These are phyloP conservation scores for Tachycineta bicolor DNA, from an alignment of 2,113 vertebrate genomes.

Conservation along the genomic window DNA sequence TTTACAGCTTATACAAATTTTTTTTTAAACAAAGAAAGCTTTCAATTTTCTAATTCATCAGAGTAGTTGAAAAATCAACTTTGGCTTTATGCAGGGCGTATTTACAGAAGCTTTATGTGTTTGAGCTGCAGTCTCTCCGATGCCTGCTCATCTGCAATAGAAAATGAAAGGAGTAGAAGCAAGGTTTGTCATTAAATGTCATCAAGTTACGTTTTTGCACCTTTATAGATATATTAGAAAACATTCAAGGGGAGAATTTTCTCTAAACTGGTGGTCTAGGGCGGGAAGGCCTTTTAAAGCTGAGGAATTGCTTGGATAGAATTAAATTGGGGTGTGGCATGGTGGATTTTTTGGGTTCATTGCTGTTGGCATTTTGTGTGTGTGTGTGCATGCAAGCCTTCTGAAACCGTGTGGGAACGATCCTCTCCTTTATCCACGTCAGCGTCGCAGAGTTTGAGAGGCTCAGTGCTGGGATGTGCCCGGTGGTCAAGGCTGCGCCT, in stretches of 20 bases:
- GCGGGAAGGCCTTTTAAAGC: not conserved
- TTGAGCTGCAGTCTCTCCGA: not conserved
- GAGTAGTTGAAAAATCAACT: not conserved
- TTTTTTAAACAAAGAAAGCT: not conserved
- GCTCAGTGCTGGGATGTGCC: not conserved
- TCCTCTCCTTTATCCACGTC: not conserved
- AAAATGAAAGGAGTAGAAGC: not conserved
- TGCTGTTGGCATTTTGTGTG: not conserved
- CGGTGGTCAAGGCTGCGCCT: no score
- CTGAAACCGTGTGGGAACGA: rapidly evolving
- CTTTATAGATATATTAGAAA: not conserved
- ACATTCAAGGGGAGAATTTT: not conserved
- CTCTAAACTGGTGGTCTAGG: not conserved
- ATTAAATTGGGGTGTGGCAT: not conserved
- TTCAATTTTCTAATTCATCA: not conserved
- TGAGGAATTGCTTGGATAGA: not conserved
- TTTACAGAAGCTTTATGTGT: not conserved
- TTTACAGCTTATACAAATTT: not conserved
- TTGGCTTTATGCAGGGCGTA: not conserved
- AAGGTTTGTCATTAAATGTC: not conserved
- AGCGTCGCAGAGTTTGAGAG: not conserved
- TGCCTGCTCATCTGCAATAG: not conserved
- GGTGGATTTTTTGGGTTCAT: not conserved
- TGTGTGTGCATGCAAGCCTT: not conserved
- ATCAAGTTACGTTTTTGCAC: not conserved